These are phyloP conservation scores for Protonibea diacanthus DNA, from an alignment of 2,797 vertebrate species.

Conservation along the genomic window DNA sequence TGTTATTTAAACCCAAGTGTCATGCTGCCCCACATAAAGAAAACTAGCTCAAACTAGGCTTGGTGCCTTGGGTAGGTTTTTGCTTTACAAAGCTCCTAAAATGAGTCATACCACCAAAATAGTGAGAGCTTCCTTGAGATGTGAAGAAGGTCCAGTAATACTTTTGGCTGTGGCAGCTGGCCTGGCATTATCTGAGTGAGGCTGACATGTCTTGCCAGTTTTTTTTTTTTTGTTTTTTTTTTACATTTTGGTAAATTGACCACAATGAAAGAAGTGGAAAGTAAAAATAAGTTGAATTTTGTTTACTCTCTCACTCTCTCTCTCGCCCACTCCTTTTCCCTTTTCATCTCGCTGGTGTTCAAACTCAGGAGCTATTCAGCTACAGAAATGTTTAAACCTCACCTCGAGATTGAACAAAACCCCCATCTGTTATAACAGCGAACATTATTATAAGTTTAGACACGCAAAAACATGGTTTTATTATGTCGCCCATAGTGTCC, in stretches of 20 bases:
- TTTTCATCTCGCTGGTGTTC: conserved; percentile 7
- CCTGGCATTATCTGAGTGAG: conserved; percentile 25
- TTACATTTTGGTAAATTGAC: neutral
- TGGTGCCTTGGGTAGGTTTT: neutral
- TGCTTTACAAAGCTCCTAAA: conserved; percentile 18
- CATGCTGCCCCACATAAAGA: neutral
- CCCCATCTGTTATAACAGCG: neutral
- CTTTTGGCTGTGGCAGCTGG: conserved; percentile 30
- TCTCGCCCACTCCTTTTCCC: neutral
- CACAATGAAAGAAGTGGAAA: neutral
- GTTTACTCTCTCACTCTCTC: neutral
- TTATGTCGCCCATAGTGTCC: conserved; percentile 7
- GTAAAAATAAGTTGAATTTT: conserved; percentile 3
- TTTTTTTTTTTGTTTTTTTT: neutral
- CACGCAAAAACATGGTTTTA: conserved; percentile 1
- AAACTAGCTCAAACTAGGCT: neutral
- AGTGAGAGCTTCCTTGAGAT: conserved; percentile 5
- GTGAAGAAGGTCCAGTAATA: conserved; percentile 26
- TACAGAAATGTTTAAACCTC: neutral
- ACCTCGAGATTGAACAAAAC: neutral
- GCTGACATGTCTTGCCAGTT: conserved; percentile 21
- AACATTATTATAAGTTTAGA: conserved; percentile 11
- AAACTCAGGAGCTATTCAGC: neutral
- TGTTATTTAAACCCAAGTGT: neutral
- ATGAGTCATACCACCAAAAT: conserved; percentile 36